Evolutionary conservation across 2,888 invertebrate species (phyloP).

Genomic region (Drosophila merina): DNA sequence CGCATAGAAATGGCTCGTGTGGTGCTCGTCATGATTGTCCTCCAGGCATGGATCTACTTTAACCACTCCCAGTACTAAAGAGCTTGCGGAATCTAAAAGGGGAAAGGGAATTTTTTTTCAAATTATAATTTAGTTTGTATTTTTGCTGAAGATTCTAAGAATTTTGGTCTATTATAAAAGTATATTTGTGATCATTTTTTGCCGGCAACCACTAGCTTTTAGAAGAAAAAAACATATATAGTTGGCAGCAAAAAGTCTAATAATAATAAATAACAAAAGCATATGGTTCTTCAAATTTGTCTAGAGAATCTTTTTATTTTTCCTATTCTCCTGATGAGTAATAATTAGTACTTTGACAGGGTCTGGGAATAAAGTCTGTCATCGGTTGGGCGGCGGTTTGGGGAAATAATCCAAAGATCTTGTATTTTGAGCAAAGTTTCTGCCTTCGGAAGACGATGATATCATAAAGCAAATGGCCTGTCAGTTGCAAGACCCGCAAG

Average conservation of each 20-base stretch:
- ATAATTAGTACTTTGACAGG: conserved; percentile 16
- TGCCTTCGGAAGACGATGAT: conserved; percentile 49
- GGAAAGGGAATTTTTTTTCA: neutral
- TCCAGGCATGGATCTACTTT: conserved; percentile 89
- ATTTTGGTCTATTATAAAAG: too few species aligned
- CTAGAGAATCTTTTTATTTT: neutral
- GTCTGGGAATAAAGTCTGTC: conserved; percentile 26
- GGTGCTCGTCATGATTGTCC: conserved; percentile 90
- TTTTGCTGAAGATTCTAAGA: neutral
- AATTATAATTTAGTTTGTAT: too few species aligned
- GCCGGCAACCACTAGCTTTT: neutral
- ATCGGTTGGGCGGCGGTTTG: conserved; percentile 1
- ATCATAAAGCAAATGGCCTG: conserved; percentile 50
- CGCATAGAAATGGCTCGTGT: conserved; percentile 90
- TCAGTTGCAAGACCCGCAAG: conserved; percentile 37
- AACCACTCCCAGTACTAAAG: conserved; percentile 89
- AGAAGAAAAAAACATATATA: neutral
- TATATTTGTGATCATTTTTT: neutral
- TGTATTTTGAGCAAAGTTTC: neutral
- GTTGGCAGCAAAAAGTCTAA: neutral
- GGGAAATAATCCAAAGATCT: neutral
- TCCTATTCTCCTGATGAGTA: conserved; percentile 1
- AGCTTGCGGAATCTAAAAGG: conserved; percentile 85
- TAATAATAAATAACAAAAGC: neutral
- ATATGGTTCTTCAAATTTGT: neutral